Evolutionary conservation across 2,797 vertebrate genomes (phyloP), one percentile per base, ranked within the genome.

Genomic region (Sebastiscus tertius): DNA sequence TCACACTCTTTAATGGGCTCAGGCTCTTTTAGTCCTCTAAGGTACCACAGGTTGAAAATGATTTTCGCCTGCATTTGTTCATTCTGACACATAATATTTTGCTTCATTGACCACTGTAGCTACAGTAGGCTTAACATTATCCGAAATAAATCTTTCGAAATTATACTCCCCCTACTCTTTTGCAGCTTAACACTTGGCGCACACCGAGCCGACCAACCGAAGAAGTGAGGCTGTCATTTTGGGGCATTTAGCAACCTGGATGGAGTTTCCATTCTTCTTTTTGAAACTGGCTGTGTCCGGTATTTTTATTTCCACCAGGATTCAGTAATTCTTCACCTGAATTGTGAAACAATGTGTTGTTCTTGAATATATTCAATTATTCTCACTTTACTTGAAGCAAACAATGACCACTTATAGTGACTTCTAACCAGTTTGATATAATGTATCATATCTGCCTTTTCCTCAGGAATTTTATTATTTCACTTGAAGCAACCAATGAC

Each of bases 51-150:
- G 73, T 65, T 65, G 61, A 81, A 82, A 87, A 83, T 66, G 24
- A 75, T 78, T 84, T 88, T 80, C 80, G 72, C 61, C 63, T 77
- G 63, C 72, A 62, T 87, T 91, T 75, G 81, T 86, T 92, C 83
- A 68, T 82, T 90, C 82, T 87, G 88, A 90, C 83, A 86, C 27
- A 31, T 87, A 78, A 87, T 88, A 54, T 36, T 84, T 80, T 83
- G 88, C 80, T 85, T 85, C 83, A 62, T 75, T 81, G 84, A 72
- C 61, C 83, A 67, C 70, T 82, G 72, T 12, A 72, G 80, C 74
- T 26, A 33, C 31, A 75, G 68, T 26, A 1, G 74, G 58, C 66
- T 82, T 60, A 65, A 75, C 76, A 76, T 85, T 18, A 79, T 84
- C 60, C 62, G 1, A 61, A 74, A 84, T 81, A 81, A 75, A 82